Evolutionary conservation across 2,113 vertebrate species (phyloP), one percentile per base, ranked within the genome.

Genomic region (Chamaea fasciata): DNA sequence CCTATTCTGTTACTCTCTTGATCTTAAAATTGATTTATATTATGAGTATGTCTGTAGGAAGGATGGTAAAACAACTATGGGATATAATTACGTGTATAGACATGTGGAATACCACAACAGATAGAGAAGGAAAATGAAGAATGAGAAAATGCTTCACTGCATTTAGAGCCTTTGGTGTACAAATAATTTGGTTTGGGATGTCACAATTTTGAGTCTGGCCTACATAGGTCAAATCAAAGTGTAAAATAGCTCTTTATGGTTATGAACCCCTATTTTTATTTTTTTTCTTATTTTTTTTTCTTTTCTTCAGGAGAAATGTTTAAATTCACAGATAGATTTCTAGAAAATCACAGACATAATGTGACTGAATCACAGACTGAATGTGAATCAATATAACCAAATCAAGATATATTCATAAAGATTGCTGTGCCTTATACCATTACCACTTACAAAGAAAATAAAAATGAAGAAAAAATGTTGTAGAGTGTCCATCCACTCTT

Each of bases 381-480:
- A 84, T 35, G 26, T 55, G 16, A 33, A 71, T 8, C 30, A 59
- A 14, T 6, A 50, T 46, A 60, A 63, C 3, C 20, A 70, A 91
- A 85, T 22, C 26, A 70, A 68, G 73, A 8, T n/a, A 35, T 31
- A 91, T 60, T 83, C 50, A 69, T 47, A 63, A 82, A 56, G 23
- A 37, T 21, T 74, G 22, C 6, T 71, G 10, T 35, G 26, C 6
- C 49, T 79, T 17, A 23, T 59, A 52, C 8, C 3, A 9, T 39
- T 76, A 67, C n/a, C 10, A 20, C 15, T 47, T 71, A 33, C 20
- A 82, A 82, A 76, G 39, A 55, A 63, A 56, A 33, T 2, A 17
- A 67, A 10, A 33, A 20, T 7, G 0, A 9, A 10, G 5, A 15
- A 42, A 27, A 50, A 14, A 41, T 13, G 2, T 16, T 41, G 9